Base-by-base conservation (phyloP, 2,113 vertebrate species). In the Casuarius casuarius region DNA sequence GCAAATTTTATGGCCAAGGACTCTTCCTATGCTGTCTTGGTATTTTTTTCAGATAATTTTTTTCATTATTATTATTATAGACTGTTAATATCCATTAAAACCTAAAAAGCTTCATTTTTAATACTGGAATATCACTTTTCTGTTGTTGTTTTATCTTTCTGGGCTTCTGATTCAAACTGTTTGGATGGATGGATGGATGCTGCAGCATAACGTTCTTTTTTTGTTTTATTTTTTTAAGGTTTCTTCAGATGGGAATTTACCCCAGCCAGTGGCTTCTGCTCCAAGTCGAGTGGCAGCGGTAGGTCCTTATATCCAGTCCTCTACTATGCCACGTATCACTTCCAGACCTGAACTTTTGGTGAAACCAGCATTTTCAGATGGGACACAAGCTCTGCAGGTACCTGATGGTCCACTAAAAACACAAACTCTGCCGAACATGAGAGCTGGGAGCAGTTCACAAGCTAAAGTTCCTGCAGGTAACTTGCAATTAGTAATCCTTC, bases 231-330 rank as follows among this genome's bases (percentile, higher is more conserved):
- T 65, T 65, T 23, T 52, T 10, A 92, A 99, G 99, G 97, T 98
- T 84, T 98, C 99, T 44, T 96, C 98, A 44, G 98, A 98, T 91
- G 98, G 98, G 49, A 98, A 97, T 94, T 97, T 97, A 31, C 96
- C 98, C 28, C 99, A 98, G 93, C 98, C 98, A 77, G 98, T 96
- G 5, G 98, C 97, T 83, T 98, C 98, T 9, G 98, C 99, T 56
- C 97, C 98, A 13, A 98, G 98, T 82, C 98, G 99, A 1, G 99
- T 99, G 98, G 99, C 99, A 23, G 99, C 99, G 2, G 99, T 99
- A 10, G 99, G 99, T 56, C 99, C 99, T 7, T 99, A 99, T 33
- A 99, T 99, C 91, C 99, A 99, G 98, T 99, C 99, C 0, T 99
- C 99, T 93, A 99, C 99, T 23, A 98, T 99, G 99, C 99, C 99